Conservation (phyloP, 2,113 vertebrate genomes). For the Oryzias javanicus region DNA sequence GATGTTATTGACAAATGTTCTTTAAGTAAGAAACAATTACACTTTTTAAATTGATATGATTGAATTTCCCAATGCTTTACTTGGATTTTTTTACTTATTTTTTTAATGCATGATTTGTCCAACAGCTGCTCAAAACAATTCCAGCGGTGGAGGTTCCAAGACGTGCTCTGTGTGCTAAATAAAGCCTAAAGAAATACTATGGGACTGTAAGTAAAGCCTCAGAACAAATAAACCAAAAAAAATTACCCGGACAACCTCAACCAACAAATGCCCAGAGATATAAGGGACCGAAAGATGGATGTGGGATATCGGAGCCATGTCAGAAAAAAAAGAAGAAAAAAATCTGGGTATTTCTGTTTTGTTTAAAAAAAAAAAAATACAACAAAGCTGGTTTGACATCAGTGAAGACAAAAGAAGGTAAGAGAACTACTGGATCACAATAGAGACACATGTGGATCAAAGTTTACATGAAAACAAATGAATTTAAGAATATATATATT, state of each 20-base stretch:
- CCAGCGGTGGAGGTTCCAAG: slow-evolving; percentile 67
- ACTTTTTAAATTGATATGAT: too few relatives aligned
- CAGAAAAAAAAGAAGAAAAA: slow-evolving; percentile 13
- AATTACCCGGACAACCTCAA: neutral
- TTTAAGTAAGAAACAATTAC: too few relatives aligned
- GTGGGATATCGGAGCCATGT: neutral
- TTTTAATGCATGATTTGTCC: slow-evolving; percentile 24
- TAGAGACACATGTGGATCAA: neutral
- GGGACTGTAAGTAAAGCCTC: neutral
- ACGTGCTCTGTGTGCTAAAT: slow-evolving; percentile 74
- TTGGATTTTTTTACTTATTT: neutral
- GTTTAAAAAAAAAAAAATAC: slow-evolving; percentile 3
- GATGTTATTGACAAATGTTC: too few relatives aligned
- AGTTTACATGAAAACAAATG: neutral
- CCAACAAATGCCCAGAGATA: neutral
- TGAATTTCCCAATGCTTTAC: neutral
- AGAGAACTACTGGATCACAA: too few relatives aligned
- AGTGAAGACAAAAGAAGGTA: slow-evolving; percentile 3
- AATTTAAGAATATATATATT: too few relatives aligned
- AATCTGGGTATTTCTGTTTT: slow-evolving; percentile 3
- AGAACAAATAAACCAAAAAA: slow-evolving; percentile 4
- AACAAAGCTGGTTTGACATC: neutral
- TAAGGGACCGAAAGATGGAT: neutral
- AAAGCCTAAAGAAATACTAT: slow-evolving; percentile 4
- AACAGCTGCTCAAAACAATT: slow-evolving; percentile 41